Conservation (phyloP, 2,797 vertebrate species). For the Leptatherina wallacei region DNA sequence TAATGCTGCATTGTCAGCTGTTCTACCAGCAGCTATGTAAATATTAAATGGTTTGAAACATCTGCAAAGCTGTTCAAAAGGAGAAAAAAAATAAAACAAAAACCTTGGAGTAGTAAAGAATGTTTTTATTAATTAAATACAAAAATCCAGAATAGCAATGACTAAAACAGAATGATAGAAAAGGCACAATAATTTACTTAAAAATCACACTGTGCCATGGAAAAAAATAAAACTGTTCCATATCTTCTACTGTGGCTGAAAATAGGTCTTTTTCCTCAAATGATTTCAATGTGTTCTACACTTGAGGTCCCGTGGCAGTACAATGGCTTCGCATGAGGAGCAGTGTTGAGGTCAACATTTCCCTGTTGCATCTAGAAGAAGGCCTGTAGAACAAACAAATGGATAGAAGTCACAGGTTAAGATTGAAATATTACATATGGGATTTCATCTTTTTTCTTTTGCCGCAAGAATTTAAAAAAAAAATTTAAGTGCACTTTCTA, state of each 20-base stretch:
- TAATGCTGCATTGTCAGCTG: background rate
- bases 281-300: slow-evolving; percentile 63
- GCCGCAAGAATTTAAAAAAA: too few relatives aligned
- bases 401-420: background rate
- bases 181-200: slow-evolving; percentile 85
- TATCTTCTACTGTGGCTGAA: slow-evolving; percentile 73
- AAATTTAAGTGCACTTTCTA: too few relatives aligned
- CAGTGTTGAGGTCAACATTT: slow-evolving; percentile 82
- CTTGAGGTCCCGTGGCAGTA: slow-evolving; percentile 75
- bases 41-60: background rate
- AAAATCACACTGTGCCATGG: slow-evolving; percentile 81
- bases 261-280: slow-evolving; percentile 69
- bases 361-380: slow-evolving; percentile 80
- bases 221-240: slow-evolving; percentile 79
- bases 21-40: background rate
- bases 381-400: slow-evolving; percentile 56
- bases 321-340: slow-evolving; percentile 81
- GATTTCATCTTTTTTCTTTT: background rate
- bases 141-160: slow-evolving; percentile 79
- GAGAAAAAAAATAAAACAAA: background rate
- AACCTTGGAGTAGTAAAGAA: background rate
- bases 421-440: background rate
- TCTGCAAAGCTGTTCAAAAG: background rate
- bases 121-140: slow-evolving; percentile 82
- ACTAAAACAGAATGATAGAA: slow-evolving; percentile 81